Base-by-base conservation (phyloP, 2,113 vertebrate species). In the Muntiacus reevesi region DNA sequence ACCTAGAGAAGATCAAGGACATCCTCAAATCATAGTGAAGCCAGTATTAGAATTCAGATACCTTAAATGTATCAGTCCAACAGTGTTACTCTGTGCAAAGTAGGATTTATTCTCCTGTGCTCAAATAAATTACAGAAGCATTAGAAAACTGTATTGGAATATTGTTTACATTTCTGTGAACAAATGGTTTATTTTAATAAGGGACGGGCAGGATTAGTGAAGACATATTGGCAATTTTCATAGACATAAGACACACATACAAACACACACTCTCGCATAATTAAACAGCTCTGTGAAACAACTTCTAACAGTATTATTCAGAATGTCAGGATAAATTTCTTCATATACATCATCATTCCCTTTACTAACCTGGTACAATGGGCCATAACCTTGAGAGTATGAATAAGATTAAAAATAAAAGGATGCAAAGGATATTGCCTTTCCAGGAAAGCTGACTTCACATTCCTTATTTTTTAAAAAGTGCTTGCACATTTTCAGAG, bases 321-420 rank as follows among this genome's bases (percentile, higher is more conserved):
- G 36, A 52, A 62, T 55, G 14, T 13, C 60, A 79, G 78, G 67
- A 81, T 33, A 12, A 57, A 84, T n/a, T 33, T 85, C 33, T 78
- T 57, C 12, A 33, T 28, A 50, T 82, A n/a, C 64, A 89, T 94
- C 36, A 83, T 45, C 52, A 97, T 93, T 95, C 60, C 47, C 76
- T 95, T 83, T 86, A 47, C 36, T 83, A 79, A 93, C 54, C 21
- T 45, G 40, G 43, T 40, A 54, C 76, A 94, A 47, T 47, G 0
- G 45, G 16, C 23, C 82, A 59, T 67, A 94, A 96, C 89, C 96
- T 94, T 94, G 76, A 92, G 9, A n/a, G 7, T 87, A 28, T 93
- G 91, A 93, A 78, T 67, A 96, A 0, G 4, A 97, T 91, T 94
- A 96, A 76, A 96, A 87, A 97, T 91, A 95, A 79, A 89, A 93